phyloP scores from a whole-genome alignment of 2,888 invertebrate species.

The Empis stercorea region DNA sequence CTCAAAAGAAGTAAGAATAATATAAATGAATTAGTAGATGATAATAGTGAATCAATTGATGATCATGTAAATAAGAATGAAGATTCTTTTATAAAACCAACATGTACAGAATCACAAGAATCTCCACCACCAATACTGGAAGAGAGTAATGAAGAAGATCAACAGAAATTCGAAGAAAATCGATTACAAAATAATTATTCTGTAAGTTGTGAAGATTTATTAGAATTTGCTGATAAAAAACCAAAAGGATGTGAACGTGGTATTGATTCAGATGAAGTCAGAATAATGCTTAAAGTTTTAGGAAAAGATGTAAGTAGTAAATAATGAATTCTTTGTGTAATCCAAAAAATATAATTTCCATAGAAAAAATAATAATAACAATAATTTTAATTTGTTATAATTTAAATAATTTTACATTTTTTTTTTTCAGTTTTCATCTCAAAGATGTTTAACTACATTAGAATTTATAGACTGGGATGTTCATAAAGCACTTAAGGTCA shows the following conservation, averaged over 20 bases:
- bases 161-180: conserved; percentile 20
- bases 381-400: too few relatives aligned
- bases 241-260: conserved; percentile 72
- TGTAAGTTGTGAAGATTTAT: conserved; percentile 80
- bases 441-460: conserved; percentile 66
- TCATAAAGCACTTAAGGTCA: conserved; percentile 68
- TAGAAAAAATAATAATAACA: too few relatives aligned
- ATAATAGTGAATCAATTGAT: neutral
- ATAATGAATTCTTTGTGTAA: too few relatives aligned
- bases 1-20: conserved; percentile 6
- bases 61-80: neutral
- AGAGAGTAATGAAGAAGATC: neutral
- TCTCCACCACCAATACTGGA: neutral
- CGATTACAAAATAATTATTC: conserved; percentile 49
- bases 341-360: too few relatives aligned
- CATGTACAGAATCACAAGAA: too few relatives aligned
- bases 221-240: conserved; percentile 76
- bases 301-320: conserved; percentile 53
- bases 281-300: conserved; percentile 82
- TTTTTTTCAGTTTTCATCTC: conserved; percentile 46
- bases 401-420: conserved; percentile 3
- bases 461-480: conserved; percentile 83
- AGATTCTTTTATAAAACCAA: neutral
- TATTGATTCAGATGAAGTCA: conserved; percentile 80
- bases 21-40: neutral